Conservation (phyloP, 2,113 vertebrate species). For the Gallinago jamesoni region DNA sequence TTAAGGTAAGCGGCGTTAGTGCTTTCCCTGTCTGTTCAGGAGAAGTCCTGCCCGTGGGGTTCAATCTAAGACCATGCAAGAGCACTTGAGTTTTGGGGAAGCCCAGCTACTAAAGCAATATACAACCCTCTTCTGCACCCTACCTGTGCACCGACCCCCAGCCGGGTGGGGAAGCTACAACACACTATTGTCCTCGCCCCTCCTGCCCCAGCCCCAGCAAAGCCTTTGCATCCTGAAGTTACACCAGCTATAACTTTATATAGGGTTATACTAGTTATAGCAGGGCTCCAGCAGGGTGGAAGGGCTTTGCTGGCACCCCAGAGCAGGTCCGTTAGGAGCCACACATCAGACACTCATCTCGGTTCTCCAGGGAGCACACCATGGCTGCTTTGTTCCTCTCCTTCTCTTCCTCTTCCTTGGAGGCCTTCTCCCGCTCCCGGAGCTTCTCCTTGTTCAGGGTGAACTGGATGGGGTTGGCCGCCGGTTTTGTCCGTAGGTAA, state of each 20-base stretch:
- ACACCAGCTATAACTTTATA: not conserved
- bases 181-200: not conserved
- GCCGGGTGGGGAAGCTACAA: rapidly evolving
- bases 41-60: not conserved
- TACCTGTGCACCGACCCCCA: not conserved
- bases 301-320: not conserved
- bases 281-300: not conserved
- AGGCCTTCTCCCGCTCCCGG: constrained; percentile 74
- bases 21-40: not conserved
- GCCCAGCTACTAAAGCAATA: not conserved
- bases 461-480: constrained; percentile 96
- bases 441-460: constrained; percentile 96
- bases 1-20: not conserved
- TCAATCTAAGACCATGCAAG: not conserved
- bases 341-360: constrained; percentile 93
- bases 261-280: not conserved
- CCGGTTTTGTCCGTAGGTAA: constrained; percentile 93
- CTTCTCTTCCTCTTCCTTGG: constrained; percentile 75
- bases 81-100: not conserved
- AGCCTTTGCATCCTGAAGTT: not conserved
- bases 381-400: constrained; percentile 91
- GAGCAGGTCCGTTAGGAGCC: constrained; percentile 78
- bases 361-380: constrained; percentile 94
- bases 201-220: not conserved
- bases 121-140: not conserved